Evolutionary conservation across 2,797 vertebrate species (phyloP).

Genomic region (Pagetopsis macropterus): DNA sequence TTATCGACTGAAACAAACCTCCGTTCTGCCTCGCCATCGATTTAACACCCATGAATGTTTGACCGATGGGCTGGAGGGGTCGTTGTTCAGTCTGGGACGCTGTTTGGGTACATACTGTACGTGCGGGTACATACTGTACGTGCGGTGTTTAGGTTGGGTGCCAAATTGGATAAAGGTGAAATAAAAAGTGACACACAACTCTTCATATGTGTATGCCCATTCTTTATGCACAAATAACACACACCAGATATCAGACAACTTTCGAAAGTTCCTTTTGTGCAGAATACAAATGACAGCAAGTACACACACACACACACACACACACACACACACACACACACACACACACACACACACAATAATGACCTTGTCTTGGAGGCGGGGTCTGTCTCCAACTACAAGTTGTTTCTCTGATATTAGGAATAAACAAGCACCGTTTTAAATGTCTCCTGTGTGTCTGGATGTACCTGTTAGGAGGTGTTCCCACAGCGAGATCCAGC

Average conservation of each 20-base stretch:
- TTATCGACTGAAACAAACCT: constrained; percentile 52
- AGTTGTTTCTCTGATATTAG: constrained; percentile 28
- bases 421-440: constrained; percentile 18
- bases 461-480: constrained; percentile 44
- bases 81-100: too few species aligned
- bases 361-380: constrained; percentile 7
- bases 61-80: constrained; percentile 36
- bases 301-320: too few species aligned
- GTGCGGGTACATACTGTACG: too few species aligned
- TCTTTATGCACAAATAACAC: neutral
- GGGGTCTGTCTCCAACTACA: constrained; percentile 11
- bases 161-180: constrained; percentile 20
- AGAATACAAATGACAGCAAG: neutral
- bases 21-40: constrained; percentile 34
- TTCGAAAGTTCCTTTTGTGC: neutral
- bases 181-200: constrained; percentile 8
- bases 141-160: neutral
- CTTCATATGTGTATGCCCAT: constrained; percentile 11
- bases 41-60: constrained; percentile 47
- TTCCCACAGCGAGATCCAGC: constrained; percentile 38
- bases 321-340: too few species aligned
- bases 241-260: neutral
- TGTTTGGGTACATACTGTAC: neutral
- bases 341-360: neutral
- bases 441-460: constrained; percentile 11